A percentile compares a stretch with the other conserved stretches of the same genome.
Conservation (phyloP, 2,797 vertebrate genomes). For the Lemur catta region DNA sequence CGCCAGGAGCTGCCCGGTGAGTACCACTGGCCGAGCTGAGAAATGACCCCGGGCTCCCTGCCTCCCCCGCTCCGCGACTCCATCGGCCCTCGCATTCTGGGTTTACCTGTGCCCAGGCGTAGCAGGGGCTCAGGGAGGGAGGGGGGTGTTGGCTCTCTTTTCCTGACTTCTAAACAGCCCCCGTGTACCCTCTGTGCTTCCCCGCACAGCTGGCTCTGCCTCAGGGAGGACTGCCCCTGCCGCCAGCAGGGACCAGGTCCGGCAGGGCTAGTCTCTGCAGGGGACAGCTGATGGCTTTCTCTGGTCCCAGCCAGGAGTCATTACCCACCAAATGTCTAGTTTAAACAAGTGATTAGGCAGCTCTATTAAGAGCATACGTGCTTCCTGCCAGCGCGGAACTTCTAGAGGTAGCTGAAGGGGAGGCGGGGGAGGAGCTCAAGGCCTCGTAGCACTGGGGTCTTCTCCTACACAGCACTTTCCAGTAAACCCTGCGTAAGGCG, state of each 20-base stretch:
- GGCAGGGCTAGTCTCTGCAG: slow-evolving; percentile 3
- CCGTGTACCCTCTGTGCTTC: neutral
- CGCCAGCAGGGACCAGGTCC: neutral
- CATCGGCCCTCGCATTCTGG: neutral
- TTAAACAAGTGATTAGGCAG: slow-evolving; percentile 72
- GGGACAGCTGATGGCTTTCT: slow-evolving; percentile 59
- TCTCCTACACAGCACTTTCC: neutral
- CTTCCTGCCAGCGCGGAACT: slow-evolving; percentile 7
- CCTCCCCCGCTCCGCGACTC: neutral
- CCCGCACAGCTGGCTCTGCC: neutral
- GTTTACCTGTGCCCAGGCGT: neutral
- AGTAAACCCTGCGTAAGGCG: neutral
- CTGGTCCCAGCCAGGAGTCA: slow-evolving; percentile 70
- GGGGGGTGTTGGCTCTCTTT: neutral
- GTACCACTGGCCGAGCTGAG: neutral
- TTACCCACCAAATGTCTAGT: slow-evolving; percentile 61
- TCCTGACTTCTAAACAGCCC: neutral
- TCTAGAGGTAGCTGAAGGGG: neutral
- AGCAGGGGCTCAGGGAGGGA: neutral
- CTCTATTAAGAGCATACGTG: neutral
- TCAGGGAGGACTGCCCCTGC: neutral
- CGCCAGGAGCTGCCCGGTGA: neutral
- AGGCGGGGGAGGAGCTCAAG: no score
- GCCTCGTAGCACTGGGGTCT: fast-evolving
- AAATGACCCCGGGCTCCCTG: fast-evolving